A percentile compares a stretch with the other conserved stretches of the same genome.
phyloP scores from a whole-genome alignment of 2,797 vertebrate species.

The Loriculus beryllinus region DNA sequence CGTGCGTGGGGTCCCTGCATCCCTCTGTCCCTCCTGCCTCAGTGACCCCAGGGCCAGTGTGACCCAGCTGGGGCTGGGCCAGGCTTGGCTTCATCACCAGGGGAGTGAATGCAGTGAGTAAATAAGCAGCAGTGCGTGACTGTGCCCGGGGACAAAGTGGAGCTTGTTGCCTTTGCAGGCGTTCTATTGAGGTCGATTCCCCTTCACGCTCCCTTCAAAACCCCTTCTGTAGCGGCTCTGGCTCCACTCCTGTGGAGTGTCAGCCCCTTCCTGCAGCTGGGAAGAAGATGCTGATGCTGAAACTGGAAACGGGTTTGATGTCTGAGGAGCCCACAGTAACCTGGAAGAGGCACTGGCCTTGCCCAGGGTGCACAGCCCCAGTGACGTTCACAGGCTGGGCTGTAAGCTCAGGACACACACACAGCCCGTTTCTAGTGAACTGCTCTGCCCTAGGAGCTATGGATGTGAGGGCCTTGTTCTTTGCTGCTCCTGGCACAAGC shows the following conservation, averaged over 20 bases:
- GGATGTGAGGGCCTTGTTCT: background rate
- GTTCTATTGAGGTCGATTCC: accelerated
- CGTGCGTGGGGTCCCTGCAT: background rate
- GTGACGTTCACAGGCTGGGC: background rate
- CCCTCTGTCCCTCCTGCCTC: background rate
- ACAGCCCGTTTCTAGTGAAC: accelerated
- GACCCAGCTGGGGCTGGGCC: background rate
- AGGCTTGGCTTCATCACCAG: background rate
- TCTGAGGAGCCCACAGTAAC: background rate
- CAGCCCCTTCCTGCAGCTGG: background rate
- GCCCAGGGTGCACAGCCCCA: accelerated
- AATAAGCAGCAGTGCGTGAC: background rate
- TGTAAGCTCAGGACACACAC: background rate
- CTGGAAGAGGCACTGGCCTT: background rate
- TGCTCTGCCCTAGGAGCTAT: accelerated
- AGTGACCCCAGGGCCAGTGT: background rate
- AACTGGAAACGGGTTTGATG: background rate
- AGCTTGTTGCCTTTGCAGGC: background rate
- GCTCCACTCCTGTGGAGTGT: background rate
- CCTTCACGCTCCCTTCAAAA: background rate
- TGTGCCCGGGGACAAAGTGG: background rate
- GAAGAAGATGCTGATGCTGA: background rate
- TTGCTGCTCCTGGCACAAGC: background rate
- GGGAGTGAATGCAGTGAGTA: accelerated
- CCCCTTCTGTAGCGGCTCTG: background rate